These are phyloP conservation scores for Pegoplata infirma DNA, from an alignment of 2,888 invertebrate genomes.

Conservation along the genomic window DNA sequence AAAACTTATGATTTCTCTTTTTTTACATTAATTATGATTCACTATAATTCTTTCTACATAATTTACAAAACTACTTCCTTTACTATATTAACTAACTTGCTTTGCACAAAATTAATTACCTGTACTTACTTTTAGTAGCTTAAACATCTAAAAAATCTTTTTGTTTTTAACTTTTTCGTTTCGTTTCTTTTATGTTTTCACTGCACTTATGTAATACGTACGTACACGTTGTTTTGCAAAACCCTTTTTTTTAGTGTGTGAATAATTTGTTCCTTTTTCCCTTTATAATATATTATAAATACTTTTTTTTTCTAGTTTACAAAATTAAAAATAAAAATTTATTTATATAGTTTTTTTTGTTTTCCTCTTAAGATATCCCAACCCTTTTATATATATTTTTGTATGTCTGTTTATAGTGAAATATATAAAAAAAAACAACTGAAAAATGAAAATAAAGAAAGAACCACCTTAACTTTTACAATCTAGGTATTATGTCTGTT, in stretches of 20 bases:
- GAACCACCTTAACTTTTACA: background rate
- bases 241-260: too few species aligned
- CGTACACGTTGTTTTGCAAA: background rate
- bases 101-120: conserved; percentile 28
- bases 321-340: conserved; percentile 40
- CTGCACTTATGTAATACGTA: background rate
- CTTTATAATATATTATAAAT: conserved; percentile 11
- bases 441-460: background rate
- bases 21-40: conserved; percentile 32
- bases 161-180: background rate
- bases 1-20: background rate
- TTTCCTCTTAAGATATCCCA: conserved; percentile 7
- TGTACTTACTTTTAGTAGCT: conserved; percentile 15
- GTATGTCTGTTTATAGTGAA: background rate
- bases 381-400: too few species aligned
- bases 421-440: background rate
- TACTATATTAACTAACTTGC: background rate
- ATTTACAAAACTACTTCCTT: conserved; percentile 40
- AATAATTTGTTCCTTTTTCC: conserved; percentile 7
- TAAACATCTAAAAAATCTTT: background rate
- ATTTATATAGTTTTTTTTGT: conserved; percentile 1
- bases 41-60: conserved; percentile 31
- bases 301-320: conserved; percentile 18
- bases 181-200: background rate
- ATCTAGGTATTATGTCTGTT: background rate